Evolutionary conservation across 2,888 invertebrate genomes (phyloP).

Genomic region (Trichogramma dendrolimi): DNA sequence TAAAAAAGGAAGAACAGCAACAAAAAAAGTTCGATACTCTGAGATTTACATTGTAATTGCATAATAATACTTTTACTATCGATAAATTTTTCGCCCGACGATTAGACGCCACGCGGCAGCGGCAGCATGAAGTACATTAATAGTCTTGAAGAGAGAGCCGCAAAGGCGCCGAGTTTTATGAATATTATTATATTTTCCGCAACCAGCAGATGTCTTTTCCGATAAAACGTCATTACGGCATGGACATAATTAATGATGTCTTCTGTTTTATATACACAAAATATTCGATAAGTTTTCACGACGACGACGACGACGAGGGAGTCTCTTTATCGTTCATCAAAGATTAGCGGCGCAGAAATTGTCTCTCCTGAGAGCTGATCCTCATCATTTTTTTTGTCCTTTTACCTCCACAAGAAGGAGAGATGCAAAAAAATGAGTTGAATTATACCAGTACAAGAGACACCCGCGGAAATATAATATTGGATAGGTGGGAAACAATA

Average conservation of each 20-base stretch:
- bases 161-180: constrained; percentile 42
- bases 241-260: constrained; percentile 49
- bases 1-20: constrained; percentile 8
- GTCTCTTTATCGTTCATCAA: too few relatives aligned
- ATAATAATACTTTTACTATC: constrained; percentile 4
- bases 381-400: too few relatives aligned
- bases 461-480: too few relatives aligned
- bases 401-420: too few relatives aligned
- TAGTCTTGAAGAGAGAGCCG: constrained; percentile 11
- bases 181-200: constrained; percentile 50
- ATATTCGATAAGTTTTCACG: constrained; percentile 2
- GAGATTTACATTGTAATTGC: constrained; percentile 18
- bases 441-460: too few relatives aligned
- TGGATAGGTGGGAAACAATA: too few relatives aligned
- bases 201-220: constrained; percentile 48
- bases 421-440: too few relatives aligned
- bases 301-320: too few relatives aligned
- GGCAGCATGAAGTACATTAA: constrained; percentile 24
- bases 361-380: too few relatives aligned
- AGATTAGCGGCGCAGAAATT: too few relatives aligned
- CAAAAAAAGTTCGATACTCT: not conserved
- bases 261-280: constrained; percentile 28
- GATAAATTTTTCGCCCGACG: not conserved
- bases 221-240: constrained; percentile 45
- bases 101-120: not conserved